Percentiles rank a stretch among this genome's conserved stretches.
Evolutionary conservation across 2,888 invertebrate genomes (phyloP).

Genomic region (Neoaliturus tenellus): DNA sequence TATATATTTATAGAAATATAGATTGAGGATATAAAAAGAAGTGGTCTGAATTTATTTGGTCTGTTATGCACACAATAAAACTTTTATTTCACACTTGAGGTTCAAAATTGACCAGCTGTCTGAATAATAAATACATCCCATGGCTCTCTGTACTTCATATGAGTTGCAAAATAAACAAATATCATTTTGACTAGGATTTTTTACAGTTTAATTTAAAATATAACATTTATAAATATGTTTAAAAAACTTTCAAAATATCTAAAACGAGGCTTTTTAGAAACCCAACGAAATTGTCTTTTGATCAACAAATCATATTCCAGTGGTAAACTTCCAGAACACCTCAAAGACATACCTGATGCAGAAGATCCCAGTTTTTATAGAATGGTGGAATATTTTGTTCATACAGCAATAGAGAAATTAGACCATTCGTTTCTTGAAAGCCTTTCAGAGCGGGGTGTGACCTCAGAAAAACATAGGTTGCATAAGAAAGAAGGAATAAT

Average conservation of each 20-base stretch:
- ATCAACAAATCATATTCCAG: background rate
- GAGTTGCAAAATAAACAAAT: too few relatives aligned
- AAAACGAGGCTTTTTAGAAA: background rate
- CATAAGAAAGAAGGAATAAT: conserved; percentile 59
- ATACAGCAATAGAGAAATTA: conserved; percentile 74
- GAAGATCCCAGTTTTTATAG: conserved; percentile 76
- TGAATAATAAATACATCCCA: too few relatives aligned
- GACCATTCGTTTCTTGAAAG: conserved; percentile 43
- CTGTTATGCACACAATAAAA: too few relatives aligned
- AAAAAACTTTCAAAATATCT: background rate
- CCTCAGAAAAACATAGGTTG: conserved; percentile 73
- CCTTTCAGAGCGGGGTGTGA: conserved; percentile 8
- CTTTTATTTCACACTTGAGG: too few relatives aligned
- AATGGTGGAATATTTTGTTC: conserved; percentile 84
- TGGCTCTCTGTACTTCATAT: too few relatives aligned
- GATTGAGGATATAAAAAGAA: too few relatives aligned
- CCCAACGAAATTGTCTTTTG: background rate
- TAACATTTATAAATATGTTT: background rate
- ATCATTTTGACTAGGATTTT: too few relatives aligned
- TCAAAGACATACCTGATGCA: conserved; percentile 25
- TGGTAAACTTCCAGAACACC: background rate
- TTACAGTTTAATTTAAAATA: too few relatives aligned
- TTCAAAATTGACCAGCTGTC: too few relatives aligned
- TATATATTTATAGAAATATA: too few relatives aligned
- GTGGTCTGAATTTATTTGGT: too few relatives aligned